Conservation (phyloP, 2,797 vertebrate species). For the Myotis planiceps region DNA sequence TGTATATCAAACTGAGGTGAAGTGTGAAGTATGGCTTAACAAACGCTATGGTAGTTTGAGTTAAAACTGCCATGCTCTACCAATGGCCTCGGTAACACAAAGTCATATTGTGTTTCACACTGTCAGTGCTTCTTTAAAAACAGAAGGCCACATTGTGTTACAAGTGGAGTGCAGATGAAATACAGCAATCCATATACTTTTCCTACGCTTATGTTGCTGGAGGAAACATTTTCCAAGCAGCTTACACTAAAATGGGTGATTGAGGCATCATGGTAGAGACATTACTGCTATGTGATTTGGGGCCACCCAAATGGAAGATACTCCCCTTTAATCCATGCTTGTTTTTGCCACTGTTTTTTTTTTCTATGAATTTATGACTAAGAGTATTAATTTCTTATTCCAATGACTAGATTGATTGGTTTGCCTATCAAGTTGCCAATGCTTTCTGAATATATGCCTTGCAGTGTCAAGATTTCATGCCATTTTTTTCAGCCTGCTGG, state of each 20-base stretch:
- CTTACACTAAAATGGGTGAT: background rate
- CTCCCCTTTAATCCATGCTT: background rate
- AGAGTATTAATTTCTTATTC: background rate
- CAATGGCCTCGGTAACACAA: conserved; percentile 66
- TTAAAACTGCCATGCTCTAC: conserved; percentile 66
- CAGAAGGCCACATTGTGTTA: conserved; percentile 55
- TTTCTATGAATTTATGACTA: background rate
- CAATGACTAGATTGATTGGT: background rate
- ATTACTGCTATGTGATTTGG: background rate
- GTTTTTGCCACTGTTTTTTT: background rate
- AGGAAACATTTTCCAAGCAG: conserved; percentile 25
- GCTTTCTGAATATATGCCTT: background rate
- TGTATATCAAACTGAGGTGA: conserved; percentile 70
- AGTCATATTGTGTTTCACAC: conserved; percentile 74
- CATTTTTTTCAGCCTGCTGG: background rate
- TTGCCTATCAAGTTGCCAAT: background rate
- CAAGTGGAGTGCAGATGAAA: conserved; percentile 72
- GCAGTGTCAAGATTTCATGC: background rate
- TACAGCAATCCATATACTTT: conserved; percentile 54
- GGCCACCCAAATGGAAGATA: background rate
- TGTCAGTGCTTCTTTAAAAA: conserved; percentile 72
- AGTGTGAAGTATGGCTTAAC: conserved; percentile 61
- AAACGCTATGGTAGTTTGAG: conserved; percentile 72
- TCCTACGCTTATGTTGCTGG: background rate
- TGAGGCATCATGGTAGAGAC: background rate